Base-by-base conservation (phyloP, 2,797 vertebrate species). In the Phoeniculus purpureus region DNA sequence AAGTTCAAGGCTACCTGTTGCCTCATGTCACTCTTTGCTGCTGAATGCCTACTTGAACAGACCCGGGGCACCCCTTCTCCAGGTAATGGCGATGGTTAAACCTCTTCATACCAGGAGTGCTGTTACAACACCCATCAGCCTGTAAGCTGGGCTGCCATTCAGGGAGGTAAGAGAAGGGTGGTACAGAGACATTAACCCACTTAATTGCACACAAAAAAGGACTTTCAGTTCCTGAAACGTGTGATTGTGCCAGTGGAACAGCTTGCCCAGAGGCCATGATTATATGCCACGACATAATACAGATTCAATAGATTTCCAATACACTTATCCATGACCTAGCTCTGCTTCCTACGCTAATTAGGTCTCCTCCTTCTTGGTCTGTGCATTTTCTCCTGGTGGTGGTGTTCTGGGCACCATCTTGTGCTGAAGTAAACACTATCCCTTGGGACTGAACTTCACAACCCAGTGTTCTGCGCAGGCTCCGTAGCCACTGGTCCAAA, bases 91-190 rank as follows among this genome's bases (percentile, higher is more conserved):
- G 21, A 34, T 71, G 54, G 29, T 82, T 5, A 56, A 58, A 5
- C 9, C 32, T 54, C 26, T 72, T 78, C n/a, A 17, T 32, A 56
- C 7, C 0, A 0, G 8, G 10, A 6, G 3, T 56, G 32, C 25
- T 40, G 29, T 64, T 80, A 40, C 19, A 73, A 34, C 29, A 87
- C 87, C 25, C 13, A 22, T 48, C 23, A 31, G 18, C 29, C 52
- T 62, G 5, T 59, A 73, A 84, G 2, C 22, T 18, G 25, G 37
- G 51, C 26, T 5, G 17, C 27, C 2, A 3, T 67, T 91, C 70
- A 27, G 27, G 15, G 21, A 79, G 8, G 25, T 21, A 60, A 59
- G 25, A 71, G 67, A 65, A 73, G 10, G n/a, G 20, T 23, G 29
- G 15, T 34, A 32, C 9, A 52, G 43, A 81, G 29, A 55, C 27